phyloP scores from a whole-genome alignment of 2,113 vertebrate genomes.

The Chaetura pelagica region DNA sequence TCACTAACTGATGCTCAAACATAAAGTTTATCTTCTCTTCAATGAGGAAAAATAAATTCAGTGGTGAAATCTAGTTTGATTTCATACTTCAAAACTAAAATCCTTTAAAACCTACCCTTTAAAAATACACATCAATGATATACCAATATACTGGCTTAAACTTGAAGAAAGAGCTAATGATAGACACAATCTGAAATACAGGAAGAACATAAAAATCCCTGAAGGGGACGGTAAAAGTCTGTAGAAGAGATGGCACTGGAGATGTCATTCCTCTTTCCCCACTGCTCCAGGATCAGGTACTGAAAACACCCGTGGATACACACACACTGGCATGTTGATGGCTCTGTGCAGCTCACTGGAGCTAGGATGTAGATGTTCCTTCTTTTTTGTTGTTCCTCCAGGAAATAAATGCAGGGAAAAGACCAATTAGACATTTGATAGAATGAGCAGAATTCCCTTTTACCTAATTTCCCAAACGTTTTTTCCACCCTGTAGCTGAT shows the following conservation, averaged over 20 bases:
- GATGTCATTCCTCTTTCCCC: not conserved
- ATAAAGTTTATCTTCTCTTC: not conserved
- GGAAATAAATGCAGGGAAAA: not conserved
- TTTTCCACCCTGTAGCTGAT: not conserved
- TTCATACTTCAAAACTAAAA: not conserved
- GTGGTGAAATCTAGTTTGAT: not conserved
- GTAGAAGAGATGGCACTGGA: not conserved
- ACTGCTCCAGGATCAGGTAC: not conserved
- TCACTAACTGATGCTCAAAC: not conserved
- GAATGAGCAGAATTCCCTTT: not conserved
- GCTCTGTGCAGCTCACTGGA: not conserved
- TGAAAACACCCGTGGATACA: not conserved
- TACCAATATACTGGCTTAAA: not conserved
- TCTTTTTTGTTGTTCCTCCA: not conserved
- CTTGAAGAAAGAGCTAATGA: not conserved
- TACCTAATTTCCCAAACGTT: not conserved
- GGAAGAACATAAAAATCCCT: not conserved
- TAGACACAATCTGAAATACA: accelerated
- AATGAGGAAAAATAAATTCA: not conserved
- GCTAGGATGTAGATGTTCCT: not conserved
- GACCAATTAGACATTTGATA: not conserved
- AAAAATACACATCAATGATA: not conserved
- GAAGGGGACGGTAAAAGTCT: not conserved
- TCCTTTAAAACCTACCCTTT: not conserved
- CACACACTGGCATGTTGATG: not conserved